Percentiles rank a stretch among this genome's conserved stretches.
phyloP scores from a whole-genome alignment of 2,113 vertebrate species.

The Ifrita kowaldi region DNA sequence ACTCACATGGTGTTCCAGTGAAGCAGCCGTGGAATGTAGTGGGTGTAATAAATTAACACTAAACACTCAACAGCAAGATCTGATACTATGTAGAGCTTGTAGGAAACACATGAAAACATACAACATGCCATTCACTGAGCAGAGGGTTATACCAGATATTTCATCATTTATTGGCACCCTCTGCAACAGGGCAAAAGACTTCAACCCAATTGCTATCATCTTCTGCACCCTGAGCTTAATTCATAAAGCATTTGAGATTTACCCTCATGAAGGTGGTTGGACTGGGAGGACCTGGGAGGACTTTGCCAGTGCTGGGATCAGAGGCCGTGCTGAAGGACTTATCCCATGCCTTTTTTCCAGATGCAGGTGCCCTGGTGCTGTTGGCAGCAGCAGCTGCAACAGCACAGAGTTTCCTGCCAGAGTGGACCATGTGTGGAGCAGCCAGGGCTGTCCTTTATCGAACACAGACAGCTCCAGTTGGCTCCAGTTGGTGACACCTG shows the following conservation, averaged over 20 bases:
- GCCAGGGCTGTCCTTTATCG: rapidly evolving
- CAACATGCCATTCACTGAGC: background rate
- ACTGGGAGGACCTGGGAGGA: background rate
- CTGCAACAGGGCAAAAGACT: background rate
- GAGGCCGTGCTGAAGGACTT: rapidly evolving
- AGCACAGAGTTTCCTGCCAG: rapidly evolving
- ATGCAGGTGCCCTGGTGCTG: rapidly evolving
- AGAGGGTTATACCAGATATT: background rate
- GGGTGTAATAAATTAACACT: background rate
- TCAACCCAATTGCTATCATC: background rate
- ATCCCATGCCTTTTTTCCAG: background rate
- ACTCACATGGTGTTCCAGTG: background rate
- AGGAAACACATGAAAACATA: background rate
- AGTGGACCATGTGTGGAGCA: rapidly evolving
- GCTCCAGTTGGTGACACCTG: rapidly evolving
- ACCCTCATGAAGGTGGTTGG: background rate
- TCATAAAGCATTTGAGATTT: background rate
- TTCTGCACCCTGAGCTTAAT: background rate
- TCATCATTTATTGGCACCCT: background rate
- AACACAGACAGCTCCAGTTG: rapidly evolving
- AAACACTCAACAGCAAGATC: background rate
- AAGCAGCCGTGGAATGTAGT: background rate
- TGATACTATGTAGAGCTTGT: background rate
- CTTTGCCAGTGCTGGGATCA: background rate
- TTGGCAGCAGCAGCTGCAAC: too few relatives aligned